phyloP scores from a whole-genome alignment of 1,140 invertebrate species.

The Hyphantria cunea region DNA sequence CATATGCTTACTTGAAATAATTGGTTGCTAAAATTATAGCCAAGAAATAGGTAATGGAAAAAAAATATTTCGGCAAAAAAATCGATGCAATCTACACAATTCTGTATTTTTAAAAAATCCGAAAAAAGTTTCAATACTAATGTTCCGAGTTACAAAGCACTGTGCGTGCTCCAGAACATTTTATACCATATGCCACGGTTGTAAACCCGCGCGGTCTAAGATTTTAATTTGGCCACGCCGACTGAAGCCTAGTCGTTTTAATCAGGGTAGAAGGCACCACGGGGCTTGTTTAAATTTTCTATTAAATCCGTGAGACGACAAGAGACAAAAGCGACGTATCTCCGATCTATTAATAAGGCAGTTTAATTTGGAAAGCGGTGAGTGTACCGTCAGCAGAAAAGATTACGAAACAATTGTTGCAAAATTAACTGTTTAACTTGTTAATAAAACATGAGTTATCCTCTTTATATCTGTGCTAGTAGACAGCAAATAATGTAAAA shows the following conservation, averaged over 20 bases:
- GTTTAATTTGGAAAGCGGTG: slow-evolving; percentile 59
- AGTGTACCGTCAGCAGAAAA: slow-evolving; percentile 52
- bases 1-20: no score
- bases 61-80: no score
- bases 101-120: no score
- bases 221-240: slow-evolving; percentile 66
- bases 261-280: slow-evolving; percentile 58
- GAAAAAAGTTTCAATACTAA: no score
- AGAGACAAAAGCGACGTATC: slow-evolving; percentile 70
- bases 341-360: slow-evolving; percentile 76
- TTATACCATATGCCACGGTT: slow-evolving; percentile 1
- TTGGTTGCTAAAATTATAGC: no score
- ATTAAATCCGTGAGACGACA: slow-evolving; percentile 64
- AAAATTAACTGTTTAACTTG: no score
- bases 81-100: no score
- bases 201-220: slow-evolving; percentile 48
- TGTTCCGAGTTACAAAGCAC: neutral
- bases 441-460: no score
- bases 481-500: no score
- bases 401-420: neutral
- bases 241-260: slow-evolving; percentile 67
- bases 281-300: slow-evolving; percentile 73
- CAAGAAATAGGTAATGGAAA: no score
- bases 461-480: no score
- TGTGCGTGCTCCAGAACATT: neutral